Base-by-base conservation (phyloP, 2,888 invertebrate species). In the Diploptera punctata region DNA sequence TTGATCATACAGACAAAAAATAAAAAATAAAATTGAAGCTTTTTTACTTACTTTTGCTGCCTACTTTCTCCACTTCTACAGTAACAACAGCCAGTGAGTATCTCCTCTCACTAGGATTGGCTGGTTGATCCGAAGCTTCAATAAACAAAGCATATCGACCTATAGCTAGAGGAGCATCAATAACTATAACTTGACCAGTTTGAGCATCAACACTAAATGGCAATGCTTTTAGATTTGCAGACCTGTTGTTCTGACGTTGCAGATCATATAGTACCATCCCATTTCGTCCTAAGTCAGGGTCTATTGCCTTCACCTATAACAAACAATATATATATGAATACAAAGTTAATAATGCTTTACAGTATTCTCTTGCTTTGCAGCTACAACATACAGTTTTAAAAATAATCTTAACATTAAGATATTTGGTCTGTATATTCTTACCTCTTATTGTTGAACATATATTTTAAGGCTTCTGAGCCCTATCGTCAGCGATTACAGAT, bases 31-130 rank as follows among this genome's bases (percentile, higher is more conserved):
- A n/a, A n/a, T n/a, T n/a, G n/a, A n/a, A n/a, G n/a, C n/a, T n/a
- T n/a, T n/a, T n/a, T 33, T 33, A 47, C 29, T 16, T 33, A 70
- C 87, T 86, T 83, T 84, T 85, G 75, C 81, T 79, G 19, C 82
- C 83, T 21, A 86, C 82, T 70, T 87, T 86, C 67, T 87, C 86
- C 0, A 93, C 92, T 77, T 93, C 93, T 73, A 94, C 88, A 19
- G 93, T 92, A 5, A 94, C 93, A n/a, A 95, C 94, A 5, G 94
- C 94, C 74, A 95, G 82, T 0, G 94, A 92, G 78, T 91, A 92
- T 79, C 95, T 84, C 75, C 91, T 87, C 82, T 95, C 95, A 76
- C 93, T 93, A 0, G 94, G 94, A 84, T 94, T 94, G 0, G 88
- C 84, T 0, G 95, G 95, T 82, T 93, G 87, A 84, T 95, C 95